A percentile compares a stretch with the other conserved stretches of the same genome.
phyloP scores from a whole-genome alignment of 2,888 invertebrate genomes.

The Scelioninae gen. 1 region DNA sequence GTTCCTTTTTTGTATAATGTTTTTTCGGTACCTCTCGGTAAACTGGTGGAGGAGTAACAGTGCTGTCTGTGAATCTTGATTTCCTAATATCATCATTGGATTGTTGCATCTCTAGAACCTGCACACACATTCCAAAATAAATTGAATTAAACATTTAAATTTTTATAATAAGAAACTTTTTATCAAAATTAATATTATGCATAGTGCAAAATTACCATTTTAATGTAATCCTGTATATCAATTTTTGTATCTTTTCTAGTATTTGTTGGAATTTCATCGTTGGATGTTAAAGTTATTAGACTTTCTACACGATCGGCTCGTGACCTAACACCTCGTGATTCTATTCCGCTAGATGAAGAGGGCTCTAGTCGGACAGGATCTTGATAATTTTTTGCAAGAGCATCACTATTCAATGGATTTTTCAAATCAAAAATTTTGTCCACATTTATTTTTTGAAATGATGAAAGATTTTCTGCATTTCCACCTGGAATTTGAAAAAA shows the following conservation, averaged over 20 bases:
- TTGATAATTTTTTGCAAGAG: constrained; percentile 72
- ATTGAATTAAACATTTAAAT: not conserved
- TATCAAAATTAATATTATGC: constrained; percentile 4
- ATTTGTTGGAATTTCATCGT: constrained; percentile 82
- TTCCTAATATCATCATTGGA: constrained; percentile 74
- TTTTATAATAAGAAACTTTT: not conserved
- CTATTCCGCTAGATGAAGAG: constrained; percentile 64
- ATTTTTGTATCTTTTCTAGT: constrained; percentile 81
- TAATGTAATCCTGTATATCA: constrained; percentile 85
- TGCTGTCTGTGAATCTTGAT: constrained; percentile 71
- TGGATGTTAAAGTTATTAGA: constrained; percentile 75
- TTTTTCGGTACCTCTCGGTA: constrained; percentile 80
- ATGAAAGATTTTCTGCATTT: constrained; percentile 77
- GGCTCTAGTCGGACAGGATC: constrained; percentile 76
- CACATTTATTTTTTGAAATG: constrained; percentile 76
- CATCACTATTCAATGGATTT: constrained; percentile 75
- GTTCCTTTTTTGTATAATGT: constrained; percentile 79
- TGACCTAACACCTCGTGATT: constrained; percentile 62
- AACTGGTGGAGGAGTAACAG: constrained; percentile 75
- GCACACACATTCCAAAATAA: constrained; percentile 14
- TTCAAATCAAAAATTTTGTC: constrained; percentile 79
- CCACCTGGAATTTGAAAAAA: constrained; percentile 74
- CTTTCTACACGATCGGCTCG: constrained; percentile 77
- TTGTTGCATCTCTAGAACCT: constrained; percentile 82
- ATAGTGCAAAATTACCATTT: constrained; percentile 81